Evolutionary conservation across 2,888 invertebrate species (phyloP), one percentile per base, ranked within the genome.

Genomic region (Glomeris marginata): DNA sequence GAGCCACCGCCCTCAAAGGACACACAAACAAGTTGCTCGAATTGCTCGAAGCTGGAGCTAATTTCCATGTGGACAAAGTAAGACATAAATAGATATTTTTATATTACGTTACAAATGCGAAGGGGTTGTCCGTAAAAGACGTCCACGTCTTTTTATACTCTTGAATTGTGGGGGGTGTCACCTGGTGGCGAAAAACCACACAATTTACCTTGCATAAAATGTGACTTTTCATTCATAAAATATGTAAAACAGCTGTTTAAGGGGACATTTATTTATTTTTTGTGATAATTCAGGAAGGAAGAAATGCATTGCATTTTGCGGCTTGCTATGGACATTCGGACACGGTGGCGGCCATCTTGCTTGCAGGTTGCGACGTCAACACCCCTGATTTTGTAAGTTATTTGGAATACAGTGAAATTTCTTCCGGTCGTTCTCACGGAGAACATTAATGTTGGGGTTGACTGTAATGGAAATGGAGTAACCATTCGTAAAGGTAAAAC

Each of bases 251-350:
- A 33, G n/a, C 13, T 49, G 2, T 41, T 40, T 6, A 41, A 41
- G 2, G 13, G 22, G 20, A 15, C 21, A 16, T 53, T 33, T 15
- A n/a, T n/a, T n/a, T 36, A 11, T 53, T n/a, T n/a, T n/a, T n/a
- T n/a, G n/a, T n/a, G n/a, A n/a, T n/a, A n/a, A n/a, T 59, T 28
- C 57, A 69, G 68, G 67, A 73, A 58, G 74, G 63, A 53, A 68
- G 73, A 61, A 70, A 70, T 51, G 72, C 74, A 1, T 63, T 76
- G 36, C 72, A 74, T 57, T 65, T 72, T 57, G 74, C 75, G 37
- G 72, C 74, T n/a, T 67, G 72, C 40, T 71, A 69, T 55, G 75
- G 75, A 20, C 71, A 72, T 56, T 61, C 66, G n/a, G 69, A 71
- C 33, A 66, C 69, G 20, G 72, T 72, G 47, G 65, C 68, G 52